phyloP scores from a whole-genome alignment of 1,140 invertebrate genomes.

The Eumeta japonica region DNA sequence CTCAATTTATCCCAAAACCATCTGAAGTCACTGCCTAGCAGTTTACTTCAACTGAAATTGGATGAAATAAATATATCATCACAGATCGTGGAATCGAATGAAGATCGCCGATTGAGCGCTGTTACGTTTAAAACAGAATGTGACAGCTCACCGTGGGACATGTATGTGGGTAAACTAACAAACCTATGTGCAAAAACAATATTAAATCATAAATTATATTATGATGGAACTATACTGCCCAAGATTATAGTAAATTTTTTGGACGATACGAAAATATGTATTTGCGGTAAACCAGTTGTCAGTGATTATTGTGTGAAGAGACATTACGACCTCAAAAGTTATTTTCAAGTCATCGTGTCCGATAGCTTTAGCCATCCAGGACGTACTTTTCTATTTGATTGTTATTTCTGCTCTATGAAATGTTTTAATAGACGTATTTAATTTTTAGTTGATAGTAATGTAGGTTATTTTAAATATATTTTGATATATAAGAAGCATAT shows the following conservation, averaged over 20 bases:
- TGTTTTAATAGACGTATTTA: conserved; percentile 54
- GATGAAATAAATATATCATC: conserved; percentile 57
- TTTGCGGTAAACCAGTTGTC: conserved; percentile 63
- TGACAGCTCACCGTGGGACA: conserved; percentile 47
- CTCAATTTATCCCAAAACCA: conserved; percentile 57
- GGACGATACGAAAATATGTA: conserved; percentile 62
- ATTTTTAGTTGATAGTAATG: conserved; percentile 8
- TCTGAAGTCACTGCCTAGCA: conserved; percentile 56
- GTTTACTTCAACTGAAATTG: conserved; percentile 56
- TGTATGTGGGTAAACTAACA: conserved; percentile 34
- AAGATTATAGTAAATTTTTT: conserved; percentile 61
- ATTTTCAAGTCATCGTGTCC: conserved; percentile 45
- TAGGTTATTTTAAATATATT: conserved; percentile 6
- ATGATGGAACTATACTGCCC: conserved; percentile 61
- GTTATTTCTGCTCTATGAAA: conserved; percentile 61
- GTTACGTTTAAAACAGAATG: too few relatives aligned
- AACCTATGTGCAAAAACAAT: conserved; percentile 34
- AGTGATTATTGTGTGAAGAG: conserved; percentile 39
- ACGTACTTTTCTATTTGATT: conserved; percentile 55
- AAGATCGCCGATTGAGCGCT: conserved; percentile 22
- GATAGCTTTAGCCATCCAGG: conserved; percentile 37
- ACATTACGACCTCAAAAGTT: conserved; percentile 37
- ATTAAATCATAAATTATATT: conserved; percentile 48
- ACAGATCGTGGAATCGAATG: conserved; percentile 49
- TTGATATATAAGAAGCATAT: not conserved